Evolutionary conservation across 2,113 vertebrate genomes (phyloP), one percentile per base, ranked within the genome.

Genomic region (Camelus bactrianus): DNA sequence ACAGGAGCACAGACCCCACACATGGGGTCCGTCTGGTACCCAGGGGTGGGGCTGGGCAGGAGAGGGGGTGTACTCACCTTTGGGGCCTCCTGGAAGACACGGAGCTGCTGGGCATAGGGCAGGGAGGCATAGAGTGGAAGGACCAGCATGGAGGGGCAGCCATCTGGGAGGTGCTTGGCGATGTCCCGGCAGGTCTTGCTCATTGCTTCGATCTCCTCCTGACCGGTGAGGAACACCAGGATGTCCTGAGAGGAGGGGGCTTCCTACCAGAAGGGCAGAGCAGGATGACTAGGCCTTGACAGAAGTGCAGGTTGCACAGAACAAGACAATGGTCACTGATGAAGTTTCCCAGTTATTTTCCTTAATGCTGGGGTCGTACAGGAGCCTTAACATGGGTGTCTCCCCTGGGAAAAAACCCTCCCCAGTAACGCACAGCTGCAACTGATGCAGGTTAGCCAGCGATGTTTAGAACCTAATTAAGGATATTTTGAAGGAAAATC

Each of bases 161-260:
- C 98, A 0, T 99, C 99, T 0, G 99, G 99, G 26, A 99, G 99
- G 64, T 99, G 99, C 92, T 99, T 99, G 20, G 99, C 98, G 19
- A 99, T 99, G 87, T 99, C 99, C 69, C 99, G 98, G 65, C 99
- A 99, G 3, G 99, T 99, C 98, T 99, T 99, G 52, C 99, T 99
- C 98, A 99, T 99, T 6, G 99, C 99, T 98, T 99, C 99, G 0
- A 99, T 99, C 98, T 99, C 99, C 97, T 99, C 99, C 98, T 99
- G 99, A 50, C 99, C 99, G 0, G 99, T 99, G 98, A 99, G 99
- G 97, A 99, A 99, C 82, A 99, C 99, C 93, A 99, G 98, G 97
- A 99, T 99, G 80, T 99, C 99, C 60, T 99, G 99, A 32, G 99
- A 99, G 0, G 98, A 69, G 0, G 99, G 99, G 0, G 99, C 99